A percentile compares a stretch with the other conserved stretches of the same genome.
These are phyloP conservation scores for Lasioglossum vierecki DNA, from an alignment of 2,888 invertebrate species.

Conservation along the genomic window DNA sequence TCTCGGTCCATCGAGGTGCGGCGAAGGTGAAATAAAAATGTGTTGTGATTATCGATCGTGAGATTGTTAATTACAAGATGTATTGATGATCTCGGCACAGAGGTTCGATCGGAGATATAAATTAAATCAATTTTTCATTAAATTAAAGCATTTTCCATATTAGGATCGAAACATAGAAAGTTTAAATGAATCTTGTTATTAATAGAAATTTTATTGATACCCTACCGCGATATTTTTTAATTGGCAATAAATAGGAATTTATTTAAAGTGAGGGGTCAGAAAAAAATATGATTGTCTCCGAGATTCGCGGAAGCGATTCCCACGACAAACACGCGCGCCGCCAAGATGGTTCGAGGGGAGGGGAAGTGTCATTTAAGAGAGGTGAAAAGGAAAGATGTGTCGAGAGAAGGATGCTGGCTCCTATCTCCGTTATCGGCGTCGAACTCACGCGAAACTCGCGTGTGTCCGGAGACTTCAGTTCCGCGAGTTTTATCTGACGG, in stretches of 20 bases:
- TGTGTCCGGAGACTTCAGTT: conserved; percentile 51
- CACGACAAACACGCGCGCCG: not conserved
- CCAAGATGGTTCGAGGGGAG: not conserved
- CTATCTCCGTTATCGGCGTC: conserved; percentile 56
- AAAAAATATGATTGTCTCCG: not conserved
- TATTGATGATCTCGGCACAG: too few relatives aligned
- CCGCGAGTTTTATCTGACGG: conserved; percentile 67
- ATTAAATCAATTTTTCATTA: too few relatives aligned
- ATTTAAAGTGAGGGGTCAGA: too few relatives aligned
- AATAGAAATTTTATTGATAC: not conserved
- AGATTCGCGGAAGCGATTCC: not conserved
- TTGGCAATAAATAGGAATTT: too few relatives aligned
- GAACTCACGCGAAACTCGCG: conserved; percentile 45
- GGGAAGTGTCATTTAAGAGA: not conserved
- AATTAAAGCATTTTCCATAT: too few relatives aligned
- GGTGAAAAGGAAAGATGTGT: not conserved
- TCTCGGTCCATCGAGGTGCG: not conserved
- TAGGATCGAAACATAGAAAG: too few relatives aligned
- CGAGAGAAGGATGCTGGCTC: conserved; percentile 23
- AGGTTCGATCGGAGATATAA: too few relatives aligned
- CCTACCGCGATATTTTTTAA: not conserved
- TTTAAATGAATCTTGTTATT: too few relatives aligned
- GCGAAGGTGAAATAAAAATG: not conserved
- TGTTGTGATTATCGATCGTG: too few relatives aligned
- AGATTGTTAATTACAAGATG: too few relatives aligned